Conservation (phyloP, 2,113 vertebrate genomes). For the Anoplopoma fimbria region DNA sequence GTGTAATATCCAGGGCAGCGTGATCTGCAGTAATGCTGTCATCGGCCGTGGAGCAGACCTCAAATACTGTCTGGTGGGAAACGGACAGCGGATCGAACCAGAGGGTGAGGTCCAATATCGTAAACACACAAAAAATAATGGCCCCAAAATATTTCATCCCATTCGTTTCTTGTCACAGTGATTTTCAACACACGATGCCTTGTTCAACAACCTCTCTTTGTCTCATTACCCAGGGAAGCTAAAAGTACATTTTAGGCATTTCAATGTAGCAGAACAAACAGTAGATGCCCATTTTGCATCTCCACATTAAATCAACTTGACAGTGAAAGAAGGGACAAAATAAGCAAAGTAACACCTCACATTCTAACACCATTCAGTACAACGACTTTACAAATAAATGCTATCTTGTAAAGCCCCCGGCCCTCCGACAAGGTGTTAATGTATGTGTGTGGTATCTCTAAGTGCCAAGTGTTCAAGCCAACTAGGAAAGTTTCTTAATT, state of each 20-base stretch:
- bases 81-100: constrained; percentile 88
- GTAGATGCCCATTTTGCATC: not conserved
- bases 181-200: not conserved
- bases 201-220: too few species aligned
- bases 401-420: not conserved
- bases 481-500: constrained; percentile 77
- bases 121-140: not conserved
- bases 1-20: constrained; percentile 92
- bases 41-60: constrained; percentile 94
- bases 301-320: not conserved
- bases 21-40: constrained; percentile 92
- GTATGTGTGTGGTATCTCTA: constrained; percentile 56
- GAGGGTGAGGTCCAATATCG: constrained; percentile 86
- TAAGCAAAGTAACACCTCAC: not conserved
- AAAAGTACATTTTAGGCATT: not conserved
- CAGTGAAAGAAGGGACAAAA: not conserved
- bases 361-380: not conserved
- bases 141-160: not conserved
- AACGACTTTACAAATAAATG: not conserved
- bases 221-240: not conserved
- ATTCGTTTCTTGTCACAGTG: too few species aligned
- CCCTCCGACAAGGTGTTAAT: constrained; percentile 32
- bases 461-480: constrained; percentile 66
- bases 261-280: not conserved
- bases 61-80: constrained; percentile 95